Conservation (phyloP, 2,797 vertebrate species). For the Pangasius macronema region DNA sequence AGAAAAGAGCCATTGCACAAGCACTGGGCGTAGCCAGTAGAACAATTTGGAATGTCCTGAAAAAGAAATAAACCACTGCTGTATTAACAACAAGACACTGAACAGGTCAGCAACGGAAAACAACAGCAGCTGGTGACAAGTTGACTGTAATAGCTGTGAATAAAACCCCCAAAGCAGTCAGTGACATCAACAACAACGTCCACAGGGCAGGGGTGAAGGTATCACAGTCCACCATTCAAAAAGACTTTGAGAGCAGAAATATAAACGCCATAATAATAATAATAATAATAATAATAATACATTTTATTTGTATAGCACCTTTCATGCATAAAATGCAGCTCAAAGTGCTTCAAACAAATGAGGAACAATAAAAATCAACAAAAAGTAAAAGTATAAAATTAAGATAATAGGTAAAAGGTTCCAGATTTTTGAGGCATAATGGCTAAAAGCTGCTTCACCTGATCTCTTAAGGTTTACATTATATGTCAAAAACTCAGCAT, state of each 20-base stretch:
- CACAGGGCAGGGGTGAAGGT: neutral
- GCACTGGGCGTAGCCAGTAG: neutral
- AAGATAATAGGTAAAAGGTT: no score
- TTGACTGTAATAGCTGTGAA: no score
- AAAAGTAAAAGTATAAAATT: no score
- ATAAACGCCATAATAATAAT: no score
- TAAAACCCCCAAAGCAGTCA: neutral
- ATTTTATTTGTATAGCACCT: no score
- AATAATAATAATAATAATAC: no score
- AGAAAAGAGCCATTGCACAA: neutral
- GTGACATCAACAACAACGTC: neutral
- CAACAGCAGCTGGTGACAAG: neutral
- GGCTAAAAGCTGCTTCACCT: no score
- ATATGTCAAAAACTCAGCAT: no score
- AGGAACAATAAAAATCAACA: no score
- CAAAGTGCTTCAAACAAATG: no score
- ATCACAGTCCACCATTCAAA: neutral
- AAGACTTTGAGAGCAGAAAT: neutral
- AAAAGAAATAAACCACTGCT: neutral
- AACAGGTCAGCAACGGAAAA: neutral
- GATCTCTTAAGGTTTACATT: neutral
- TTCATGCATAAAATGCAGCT: no score
- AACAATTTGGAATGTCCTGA: neutral
- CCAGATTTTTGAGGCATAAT: no score
- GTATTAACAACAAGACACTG: neutral